These are phyloP conservation scores for Syndactyla subalaris DNA, from an alignment of 2,797 vertebrate species.

Conservation along the genomic window DNA sequence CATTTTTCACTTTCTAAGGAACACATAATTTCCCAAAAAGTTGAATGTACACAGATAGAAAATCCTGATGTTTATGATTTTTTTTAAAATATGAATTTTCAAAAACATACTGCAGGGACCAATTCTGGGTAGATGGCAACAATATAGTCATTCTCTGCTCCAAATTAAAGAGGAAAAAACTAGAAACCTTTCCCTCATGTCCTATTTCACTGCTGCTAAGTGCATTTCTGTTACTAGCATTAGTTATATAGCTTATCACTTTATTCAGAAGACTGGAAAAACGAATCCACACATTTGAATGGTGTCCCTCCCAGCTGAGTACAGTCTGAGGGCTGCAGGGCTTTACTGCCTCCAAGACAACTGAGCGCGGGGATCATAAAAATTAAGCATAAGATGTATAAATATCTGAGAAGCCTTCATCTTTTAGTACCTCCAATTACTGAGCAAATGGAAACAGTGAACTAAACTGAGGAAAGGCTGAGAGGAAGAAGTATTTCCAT, in stretches of 20 bases:
- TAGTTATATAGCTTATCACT: background rate
- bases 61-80: background rate
- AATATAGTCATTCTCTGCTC: background rate
- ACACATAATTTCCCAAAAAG: background rate
- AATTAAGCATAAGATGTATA: background rate
- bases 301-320: background rate
- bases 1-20: background rate
- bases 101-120: background rate
- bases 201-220: background rate
- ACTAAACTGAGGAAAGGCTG: background rate
- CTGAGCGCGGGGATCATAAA: rapidly evolving
- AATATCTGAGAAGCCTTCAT: background rate
- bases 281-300: background rate
- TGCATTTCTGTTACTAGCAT: background rate
- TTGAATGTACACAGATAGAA: background rate
- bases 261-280: background rate
- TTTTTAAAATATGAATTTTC: background rate
- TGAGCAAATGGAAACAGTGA: background rate
- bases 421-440: background rate
- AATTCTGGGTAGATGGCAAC: background rate
- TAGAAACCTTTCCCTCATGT: background rate
- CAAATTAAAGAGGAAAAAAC: background rate
- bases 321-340: background rate
- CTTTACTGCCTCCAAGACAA: background rate
- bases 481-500: background rate